These are phyloP conservation scores for Hippocampus kuda DNA, from an alignment of 2,797 vertebrate genomes.

Conservation along the genomic window DNA sequence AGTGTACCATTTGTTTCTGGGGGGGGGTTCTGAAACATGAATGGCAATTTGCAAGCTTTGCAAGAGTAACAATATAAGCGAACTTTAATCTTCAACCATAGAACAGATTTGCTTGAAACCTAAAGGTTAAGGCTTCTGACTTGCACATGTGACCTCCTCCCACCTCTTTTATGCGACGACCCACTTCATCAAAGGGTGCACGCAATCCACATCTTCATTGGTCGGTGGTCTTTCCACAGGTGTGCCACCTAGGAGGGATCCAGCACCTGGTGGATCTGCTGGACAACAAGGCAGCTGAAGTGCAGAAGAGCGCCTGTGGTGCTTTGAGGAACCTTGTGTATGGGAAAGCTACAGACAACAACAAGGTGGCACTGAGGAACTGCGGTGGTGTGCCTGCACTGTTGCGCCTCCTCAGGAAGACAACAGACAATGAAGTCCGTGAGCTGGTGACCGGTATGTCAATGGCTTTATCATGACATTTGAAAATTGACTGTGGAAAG, in stretches of 20 bases:
- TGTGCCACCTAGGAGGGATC: slow-evolving; percentile 89
- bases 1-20: too few species aligned
- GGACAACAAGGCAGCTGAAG: slow-evolving; percentile 88
- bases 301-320: slow-evolving; percentile 92
- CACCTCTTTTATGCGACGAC: too few species aligned
- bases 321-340: slow-evolving; percentile 94
- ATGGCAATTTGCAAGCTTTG: too few species aligned
- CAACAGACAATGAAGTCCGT: slow-evolving; percentile 83
- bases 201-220: not conserved
- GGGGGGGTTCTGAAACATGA: too few species aligned
- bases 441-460: slow-evolving; percentile 88
- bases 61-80: too few species aligned
- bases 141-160: too few species aligned
- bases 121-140: too few species aligned
- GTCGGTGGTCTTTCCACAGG: slow-evolving; percentile 57
- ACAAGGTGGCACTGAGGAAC: slow-evolving; percentile 96
- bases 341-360: slow-evolving; percentile 91
- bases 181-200: too few species aligned
- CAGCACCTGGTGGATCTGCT: slow-evolving; percentile 93
- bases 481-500: not conserved
- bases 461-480: not conserved
- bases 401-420: slow-evolving; percentile 86
- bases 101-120: too few species aligned
- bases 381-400: slow-evolving; percentile 92
- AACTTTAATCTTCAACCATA: too few species aligned